phyloP scores from a whole-genome alignment of 2,888 invertebrate genomes.

The Nomada goodeniana region DNA sequence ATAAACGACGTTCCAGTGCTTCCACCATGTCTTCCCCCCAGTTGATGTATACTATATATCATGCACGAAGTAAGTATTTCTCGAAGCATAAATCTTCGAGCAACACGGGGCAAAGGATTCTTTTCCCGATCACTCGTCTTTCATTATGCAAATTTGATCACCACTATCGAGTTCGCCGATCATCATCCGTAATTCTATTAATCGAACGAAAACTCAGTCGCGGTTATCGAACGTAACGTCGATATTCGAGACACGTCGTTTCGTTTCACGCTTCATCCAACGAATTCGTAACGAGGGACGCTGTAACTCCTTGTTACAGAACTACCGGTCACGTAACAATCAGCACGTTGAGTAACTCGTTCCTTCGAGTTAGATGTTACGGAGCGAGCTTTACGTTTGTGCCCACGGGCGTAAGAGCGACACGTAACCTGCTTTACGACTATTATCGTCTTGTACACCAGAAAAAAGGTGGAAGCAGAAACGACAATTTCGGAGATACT shows the following conservation, averaged over 20 bases:
- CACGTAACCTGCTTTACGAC: slow-evolving; percentile 64
- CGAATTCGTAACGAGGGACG: slow-evolving; percentile 70
- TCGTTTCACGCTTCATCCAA: slow-evolving; percentile 67
- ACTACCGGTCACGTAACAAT: slow-evolving; percentile 70
- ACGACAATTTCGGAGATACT: slow-evolving; percentile 41
- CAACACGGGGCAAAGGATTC: background rate
- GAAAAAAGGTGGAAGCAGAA: background rate
- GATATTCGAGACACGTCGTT: slow-evolving; percentile 64
- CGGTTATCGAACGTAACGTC: slow-evolving; percentile 15
- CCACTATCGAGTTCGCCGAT: background rate
- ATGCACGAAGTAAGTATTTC: slow-evolving; percentile 1
- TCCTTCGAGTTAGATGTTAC: slow-evolving; percentile 71
- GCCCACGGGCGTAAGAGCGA: slow-evolving; percentile 57
- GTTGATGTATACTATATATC: too few relatives aligned
- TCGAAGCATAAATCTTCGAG: background rate
- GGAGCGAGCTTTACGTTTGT: slow-evolving; percentile 67
- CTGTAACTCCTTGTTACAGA: slow-evolving; percentile 72
- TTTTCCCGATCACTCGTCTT: background rate
- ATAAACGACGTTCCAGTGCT: too few relatives aligned
- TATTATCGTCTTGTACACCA: slow-evolving; percentile 21
- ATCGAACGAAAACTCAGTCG: slow-evolving; percentile 1
- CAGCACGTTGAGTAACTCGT: slow-evolving; percentile 68
- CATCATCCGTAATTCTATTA: background rate
- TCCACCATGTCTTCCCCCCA: too few relatives aligned
- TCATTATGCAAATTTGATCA: background rate